phyloP scores from a whole-genome alignment of 2,797 vertebrate genomes.

The Tadarida brasiliensis region DNA sequence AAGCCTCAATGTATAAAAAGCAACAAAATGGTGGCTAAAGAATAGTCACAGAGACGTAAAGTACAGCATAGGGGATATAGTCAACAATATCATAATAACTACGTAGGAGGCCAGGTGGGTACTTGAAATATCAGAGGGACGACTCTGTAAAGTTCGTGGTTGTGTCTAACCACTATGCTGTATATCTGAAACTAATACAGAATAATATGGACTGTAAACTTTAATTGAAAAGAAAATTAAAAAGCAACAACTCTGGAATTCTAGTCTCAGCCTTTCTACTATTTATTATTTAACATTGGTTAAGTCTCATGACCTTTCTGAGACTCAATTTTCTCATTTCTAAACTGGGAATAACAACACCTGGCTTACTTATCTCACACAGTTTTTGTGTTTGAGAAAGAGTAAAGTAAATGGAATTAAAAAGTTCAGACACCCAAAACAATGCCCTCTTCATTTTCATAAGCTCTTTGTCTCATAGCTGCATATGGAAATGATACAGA shows the following conservation, averaged over 20 bases:
- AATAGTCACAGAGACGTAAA: not conserved
- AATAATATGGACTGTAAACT: not conserved
- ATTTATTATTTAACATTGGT: not conserved
- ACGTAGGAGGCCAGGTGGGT: no score
- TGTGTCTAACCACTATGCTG: not conserved
- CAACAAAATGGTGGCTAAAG: not conserved
- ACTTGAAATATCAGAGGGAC: not conserved
- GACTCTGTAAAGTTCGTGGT: not conserved
- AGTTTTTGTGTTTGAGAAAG: not conserved
- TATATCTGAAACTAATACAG: not conserved
- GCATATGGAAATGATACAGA: not conserved
- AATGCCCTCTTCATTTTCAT: not conserved
- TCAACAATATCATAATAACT: not conserved
- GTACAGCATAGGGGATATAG: not conserved
- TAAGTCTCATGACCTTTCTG: not conserved
- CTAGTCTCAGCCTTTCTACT: not conserved
- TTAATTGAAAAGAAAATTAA: not conserved
- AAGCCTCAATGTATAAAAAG: not conserved
- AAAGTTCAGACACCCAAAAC: not conserved
- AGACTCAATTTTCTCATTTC: not conserved
- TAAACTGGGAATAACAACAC: not conserved
- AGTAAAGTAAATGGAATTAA: not conserved
- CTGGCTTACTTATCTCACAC: not conserved
- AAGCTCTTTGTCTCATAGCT: not conserved
- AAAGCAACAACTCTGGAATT: not conserved